Conservation (phyloP, 2,888 invertebrate species). For the Lithophane ornitopus region DNA sequence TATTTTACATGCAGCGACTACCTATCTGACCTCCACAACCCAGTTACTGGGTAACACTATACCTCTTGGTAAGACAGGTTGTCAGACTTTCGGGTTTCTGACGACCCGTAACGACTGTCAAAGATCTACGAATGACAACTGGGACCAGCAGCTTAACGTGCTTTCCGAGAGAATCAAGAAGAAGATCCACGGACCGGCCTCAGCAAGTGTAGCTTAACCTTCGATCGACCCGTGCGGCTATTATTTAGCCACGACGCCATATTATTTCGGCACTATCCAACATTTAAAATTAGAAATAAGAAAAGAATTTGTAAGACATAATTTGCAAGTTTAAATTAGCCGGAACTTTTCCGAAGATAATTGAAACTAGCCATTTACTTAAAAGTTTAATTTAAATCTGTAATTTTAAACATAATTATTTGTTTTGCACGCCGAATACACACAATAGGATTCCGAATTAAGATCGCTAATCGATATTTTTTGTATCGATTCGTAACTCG, state of each 20-base stretch:
- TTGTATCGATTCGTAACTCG: constrained; percentile 25
- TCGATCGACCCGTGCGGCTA: neutral
- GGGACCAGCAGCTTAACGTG: too few relatives aligned
- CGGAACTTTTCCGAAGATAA: neutral
- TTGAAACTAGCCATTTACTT: neutral
- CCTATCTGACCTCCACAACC: neutral
- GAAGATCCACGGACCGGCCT: too few relatives aligned
- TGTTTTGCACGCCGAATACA: constrained; percentile 1
- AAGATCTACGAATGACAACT: neutral
- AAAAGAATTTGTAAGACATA: too few relatives aligned
- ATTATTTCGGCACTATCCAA: too few relatives aligned
- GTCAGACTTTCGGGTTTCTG: neutral
- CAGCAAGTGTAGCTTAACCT: neutral
- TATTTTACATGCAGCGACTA: neutral
- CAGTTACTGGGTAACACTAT: neutral
- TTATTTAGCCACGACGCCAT: too few relatives aligned
- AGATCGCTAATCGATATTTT: constrained; percentile 45
- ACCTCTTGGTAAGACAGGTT: neutral
- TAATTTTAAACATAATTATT: constrained; percentile 14
- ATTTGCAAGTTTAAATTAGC: neutral
- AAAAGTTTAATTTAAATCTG: constrained; percentile 20
- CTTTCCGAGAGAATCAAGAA: too few relatives aligned
- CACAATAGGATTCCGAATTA: constrained; percentile 48
- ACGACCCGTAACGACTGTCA: neutral
- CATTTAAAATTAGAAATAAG: too few relatives aligned